Conservation (phyloP, 2,888 invertebrate genomes). For the Drosophila mettleri region DNA sequence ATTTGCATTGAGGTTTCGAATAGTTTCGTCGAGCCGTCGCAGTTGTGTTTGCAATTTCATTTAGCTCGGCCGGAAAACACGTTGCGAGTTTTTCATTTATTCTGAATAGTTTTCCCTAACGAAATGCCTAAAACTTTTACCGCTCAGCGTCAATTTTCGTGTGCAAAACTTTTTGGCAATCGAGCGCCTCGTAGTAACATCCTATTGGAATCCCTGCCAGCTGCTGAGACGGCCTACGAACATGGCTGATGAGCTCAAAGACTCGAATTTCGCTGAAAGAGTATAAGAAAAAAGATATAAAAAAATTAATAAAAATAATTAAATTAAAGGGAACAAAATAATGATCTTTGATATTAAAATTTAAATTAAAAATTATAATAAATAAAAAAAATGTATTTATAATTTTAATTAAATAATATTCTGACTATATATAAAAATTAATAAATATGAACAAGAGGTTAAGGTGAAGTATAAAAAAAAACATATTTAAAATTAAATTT, state of each 20-base stretch:
- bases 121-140: conserved; percentile 66
- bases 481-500: no score
- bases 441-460: no score
- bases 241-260: conserved; percentile 50
- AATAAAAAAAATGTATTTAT: no score
- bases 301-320: background rate
- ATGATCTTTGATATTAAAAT: background rate
- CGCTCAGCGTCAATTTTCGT: conserved; percentile 30
- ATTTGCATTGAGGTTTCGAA: background rate
- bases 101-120: conserved; percentile 33
- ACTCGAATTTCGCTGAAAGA: background rate
- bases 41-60: conserved; percentile 34
- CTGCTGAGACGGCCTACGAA: conserved; percentile 45
- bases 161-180: conserved; percentile 24
- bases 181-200: conserved; percentile 9
- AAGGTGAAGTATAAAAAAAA: no score
- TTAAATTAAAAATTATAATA: no score
- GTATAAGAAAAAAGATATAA: background rate
- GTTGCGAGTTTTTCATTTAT: conserved; percentile 10
- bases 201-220: conserved; percentile 11
- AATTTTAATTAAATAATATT: no score
- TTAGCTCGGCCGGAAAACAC: conserved; percentile 24
- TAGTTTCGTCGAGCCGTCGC: conserved; percentile 21
- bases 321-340: background rate
- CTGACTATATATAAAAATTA: no score